These are phyloP conservation scores for Melanotaenia pygmaea DNA, from an alignment of 2,797 vertebrate genomes.

Conservation along the genomic window DNA sequence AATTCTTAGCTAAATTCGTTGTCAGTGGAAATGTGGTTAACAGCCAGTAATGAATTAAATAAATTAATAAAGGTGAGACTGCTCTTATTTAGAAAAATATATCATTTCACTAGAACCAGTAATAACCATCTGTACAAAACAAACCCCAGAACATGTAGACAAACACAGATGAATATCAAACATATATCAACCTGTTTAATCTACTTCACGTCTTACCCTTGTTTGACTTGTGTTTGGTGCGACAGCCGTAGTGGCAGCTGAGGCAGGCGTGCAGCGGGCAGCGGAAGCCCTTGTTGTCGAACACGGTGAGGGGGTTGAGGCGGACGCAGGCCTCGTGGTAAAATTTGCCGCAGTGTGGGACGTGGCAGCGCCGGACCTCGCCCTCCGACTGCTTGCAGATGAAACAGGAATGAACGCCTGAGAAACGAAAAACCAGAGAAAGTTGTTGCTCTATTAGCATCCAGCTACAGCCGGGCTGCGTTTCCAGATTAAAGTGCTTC, in stretches of 20 bases:
- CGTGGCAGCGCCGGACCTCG: slow-evolving; percentile 90
- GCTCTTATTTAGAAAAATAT: too few relatives aligned
- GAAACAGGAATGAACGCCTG: slow-evolving; percentile 93
- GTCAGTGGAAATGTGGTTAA: background rate
- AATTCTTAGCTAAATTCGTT: too few relatives aligned
- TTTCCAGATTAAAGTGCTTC: background rate
- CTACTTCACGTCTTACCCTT: slow-evolving; percentile 84
- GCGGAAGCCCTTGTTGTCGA: slow-evolving; percentile 94
- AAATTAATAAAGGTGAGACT: background rate
- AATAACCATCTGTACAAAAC: too few relatives aligned
- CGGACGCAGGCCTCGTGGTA: slow-evolving; percentile 94
- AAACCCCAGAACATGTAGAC: too few relatives aligned
- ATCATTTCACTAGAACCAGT: too few relatives aligned
- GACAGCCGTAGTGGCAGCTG: slow-evolving; percentile 91
- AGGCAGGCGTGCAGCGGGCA: slow-evolving; percentile 96
- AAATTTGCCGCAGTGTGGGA: slow-evolving; percentile 93
- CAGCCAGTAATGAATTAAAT: background rate
- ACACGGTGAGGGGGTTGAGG: slow-evolving; percentile 88
- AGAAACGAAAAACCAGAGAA: background rate
- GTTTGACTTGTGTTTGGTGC: slow-evolving; percentile 85
- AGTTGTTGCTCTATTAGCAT: background rate
- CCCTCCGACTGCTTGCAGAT: slow-evolving; percentile 90
- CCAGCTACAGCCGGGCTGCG: background rate
- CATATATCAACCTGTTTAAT: background rate
- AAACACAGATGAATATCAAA: too few relatives aligned